A percentile compares a stretch with the other conserved stretches of the same genome.
phyloP scores from a whole-genome alignment of 2,888 invertebrate genomes.

The Euphydryas editha region DNA sequence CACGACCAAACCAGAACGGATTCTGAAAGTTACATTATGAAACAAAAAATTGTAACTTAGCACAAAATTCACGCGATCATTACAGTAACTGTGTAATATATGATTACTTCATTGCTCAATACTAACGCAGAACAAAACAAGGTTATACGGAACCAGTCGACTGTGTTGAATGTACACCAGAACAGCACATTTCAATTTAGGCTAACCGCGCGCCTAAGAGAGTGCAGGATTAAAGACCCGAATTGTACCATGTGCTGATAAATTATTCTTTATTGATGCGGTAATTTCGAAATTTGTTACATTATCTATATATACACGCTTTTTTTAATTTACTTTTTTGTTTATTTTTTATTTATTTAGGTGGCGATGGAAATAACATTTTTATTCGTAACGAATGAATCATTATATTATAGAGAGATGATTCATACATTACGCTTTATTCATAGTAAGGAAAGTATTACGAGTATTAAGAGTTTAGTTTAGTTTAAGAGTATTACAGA shows the following conservation, averaged over 20 bases:
- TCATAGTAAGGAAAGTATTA: too few relatives aligned
- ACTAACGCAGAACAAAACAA: slow-evolving; percentile 22
- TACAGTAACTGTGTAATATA: background rate
- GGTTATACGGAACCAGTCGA: slow-evolving; percentile 25
- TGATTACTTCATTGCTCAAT: background rate
- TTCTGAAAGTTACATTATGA: too few relatives aligned
- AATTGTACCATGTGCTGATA: slow-evolving; percentile 2
- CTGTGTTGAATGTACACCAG: slow-evolving; percentile 42
- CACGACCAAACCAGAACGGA: too few relatives aligned
- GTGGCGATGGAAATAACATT: too few relatives aligned
- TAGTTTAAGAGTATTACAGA: too few relatives aligned
- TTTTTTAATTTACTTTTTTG: too few relatives aligned
- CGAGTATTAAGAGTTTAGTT: too few relatives aligned
- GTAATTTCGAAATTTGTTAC: background rate
- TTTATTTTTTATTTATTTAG: too few relatives aligned
- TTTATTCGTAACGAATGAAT: too few relatives aligned
- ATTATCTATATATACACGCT: too few relatives aligned
- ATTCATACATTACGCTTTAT: too few relatives aligned
- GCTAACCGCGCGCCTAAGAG: slow-evolving; percentile 61
- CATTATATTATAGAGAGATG: too few relatives aligned
- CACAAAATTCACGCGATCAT: background rate
- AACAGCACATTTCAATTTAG: slow-evolving; percentile 77
- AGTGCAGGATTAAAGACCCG: slow-evolving; percentile 48
- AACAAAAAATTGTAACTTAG: background rate
- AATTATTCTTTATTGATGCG: slow-evolving; percentile 7